A percentile compares a stretch with the other conserved stretches of the same genome.
These are phyloP conservation scores for Fregetta grallaria DNA, from an alignment of 2,113 vertebrate species.

Conservation along the genomic window DNA sequence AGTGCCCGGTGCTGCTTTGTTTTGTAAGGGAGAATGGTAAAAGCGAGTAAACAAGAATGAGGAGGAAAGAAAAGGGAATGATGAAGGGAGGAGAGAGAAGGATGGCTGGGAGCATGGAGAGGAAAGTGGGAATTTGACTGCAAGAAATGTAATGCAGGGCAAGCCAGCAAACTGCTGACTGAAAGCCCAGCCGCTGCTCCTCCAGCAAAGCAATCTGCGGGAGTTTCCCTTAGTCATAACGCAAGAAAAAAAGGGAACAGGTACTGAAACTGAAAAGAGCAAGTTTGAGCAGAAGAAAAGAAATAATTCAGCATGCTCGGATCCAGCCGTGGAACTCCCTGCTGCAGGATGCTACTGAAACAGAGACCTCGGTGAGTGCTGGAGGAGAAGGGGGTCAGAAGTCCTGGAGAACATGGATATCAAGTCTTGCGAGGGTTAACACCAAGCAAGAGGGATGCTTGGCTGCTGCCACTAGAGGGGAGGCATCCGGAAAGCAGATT, in stretches of 20 bases:
- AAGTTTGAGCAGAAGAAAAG: neutral
- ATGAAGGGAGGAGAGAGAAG: neutral
- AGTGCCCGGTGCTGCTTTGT: neutral
- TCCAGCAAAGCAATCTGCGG: neutral
- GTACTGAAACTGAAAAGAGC: neutral
- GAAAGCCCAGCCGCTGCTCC: neutral
- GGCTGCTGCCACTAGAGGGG: neutral
- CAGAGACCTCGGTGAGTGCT: neutral
- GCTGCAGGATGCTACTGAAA: neutral
- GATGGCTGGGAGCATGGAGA: neutral
- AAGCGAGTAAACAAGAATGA: neutral
- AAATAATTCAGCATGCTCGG: fast-evolving
- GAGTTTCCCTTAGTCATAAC: neutral
- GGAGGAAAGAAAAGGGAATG: neutral
- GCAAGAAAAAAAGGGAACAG: neutral
- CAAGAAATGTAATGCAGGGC: neutral
- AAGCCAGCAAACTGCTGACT: neutral
- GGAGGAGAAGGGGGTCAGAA: neutral
- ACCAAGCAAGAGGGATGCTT: neutral
- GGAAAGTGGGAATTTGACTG: neutral
- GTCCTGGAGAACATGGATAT: fast-evolving
- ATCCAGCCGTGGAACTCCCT: neutral
- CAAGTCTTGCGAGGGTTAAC: neutral
- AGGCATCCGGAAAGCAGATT: neutral
- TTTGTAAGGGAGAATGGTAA: neutral